Base-by-base conservation (phyloP, 2,888 invertebrate species). In the Lysandra coridon region DNA sequence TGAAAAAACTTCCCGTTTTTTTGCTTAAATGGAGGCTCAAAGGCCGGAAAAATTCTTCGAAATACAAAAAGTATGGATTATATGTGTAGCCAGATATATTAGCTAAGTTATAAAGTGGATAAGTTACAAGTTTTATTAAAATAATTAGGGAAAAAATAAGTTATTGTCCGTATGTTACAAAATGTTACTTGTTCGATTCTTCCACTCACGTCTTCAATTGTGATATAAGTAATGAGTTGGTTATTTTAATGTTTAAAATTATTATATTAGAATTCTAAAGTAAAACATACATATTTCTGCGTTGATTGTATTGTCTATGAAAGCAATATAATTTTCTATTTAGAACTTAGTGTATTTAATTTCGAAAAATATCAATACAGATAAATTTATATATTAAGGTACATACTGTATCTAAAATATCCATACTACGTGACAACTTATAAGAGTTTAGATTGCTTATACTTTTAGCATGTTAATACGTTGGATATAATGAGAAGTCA, bases 241-340 rank as follows among this genome's bases (percentile, higher is more conserved):
- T 49, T 57, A 57, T 17, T 57, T 57, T 57, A 4, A 0, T 17
- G 17, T 57, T 57, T 17, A 57, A 12, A 14, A 53, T 53, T 14
- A 14, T 14, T 2, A 12, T 2, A 53, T 14, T 53, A 14, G 14
- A n/a, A 57, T 57, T 57, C 7, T 23, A 62, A 62, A 62, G 10
- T 23, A 10, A 62, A 62, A 62, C 7, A 23, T 30, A 64, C 30
- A 69, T 69, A 14, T 69, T 69, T 69, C 33, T 2, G 4, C 69
- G 33, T 69, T 69, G 69, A 37, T 69, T 69, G 33, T 69, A 69
- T 14, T 69, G 37, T 37, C 4, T 33, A 33, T 5, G 69, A 69
- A 69, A 69, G 33, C 69, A 69, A 69, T 69, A 69, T 33, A 69
- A 33, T 33, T 33, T 69, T 69, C 14, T 69, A 33, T 69, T 69